A percentile compares a stretch with the other conserved stretches of the same genome.
phyloP scores from a whole-genome alignment of 2,797 vertebrate species.

The Pipistrellus pipistrellus region DNA sequence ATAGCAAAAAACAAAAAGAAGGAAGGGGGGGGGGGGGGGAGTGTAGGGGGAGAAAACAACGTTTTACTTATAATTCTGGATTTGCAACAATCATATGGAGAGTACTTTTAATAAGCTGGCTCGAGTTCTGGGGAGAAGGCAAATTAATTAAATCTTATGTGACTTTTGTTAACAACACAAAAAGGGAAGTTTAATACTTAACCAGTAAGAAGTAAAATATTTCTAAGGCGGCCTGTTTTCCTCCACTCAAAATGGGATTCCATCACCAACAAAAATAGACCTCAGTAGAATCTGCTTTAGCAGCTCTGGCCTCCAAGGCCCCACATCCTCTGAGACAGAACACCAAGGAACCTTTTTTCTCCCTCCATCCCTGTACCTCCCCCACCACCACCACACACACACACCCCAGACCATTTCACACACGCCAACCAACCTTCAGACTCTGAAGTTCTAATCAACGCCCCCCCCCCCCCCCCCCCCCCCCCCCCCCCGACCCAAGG shows the following conservation, averaged over 20 bases:
- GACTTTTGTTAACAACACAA: conserved; percentile 57
- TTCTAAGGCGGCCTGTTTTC: not conserved
- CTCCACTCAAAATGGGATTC: not conserved
- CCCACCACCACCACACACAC: too few relatives aligned
- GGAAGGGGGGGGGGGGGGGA: too few relatives aligned
- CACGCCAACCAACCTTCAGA: not conserved
- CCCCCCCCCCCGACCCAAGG: not conserved
- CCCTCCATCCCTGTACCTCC: too few relatives aligned
- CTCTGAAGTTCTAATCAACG: not conserved
- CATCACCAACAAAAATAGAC: not conserved
- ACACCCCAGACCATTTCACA: not conserved
- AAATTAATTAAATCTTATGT: conserved; percentile 60
- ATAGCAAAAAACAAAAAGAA: not conserved
- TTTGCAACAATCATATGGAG: conserved; percentile 17
- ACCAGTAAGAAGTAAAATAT: conserved; percentile 36
- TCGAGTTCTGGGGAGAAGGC: conserved; percentile 4
- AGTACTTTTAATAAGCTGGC: conserved; percentile 37
- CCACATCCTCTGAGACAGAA: not conserved
- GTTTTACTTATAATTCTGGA: conserved; percentile 42
- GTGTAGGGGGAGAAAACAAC: not conserved
- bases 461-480: too few relatives aligned
- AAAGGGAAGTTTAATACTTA: conserved; percentile 50
- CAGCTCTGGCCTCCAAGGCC: not conserved
- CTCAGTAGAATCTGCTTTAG: not conserved
- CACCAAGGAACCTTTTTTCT: not conserved